Evolutionary conservation across 2,888 invertebrate genomes (phyloP).

Genomic region (Xestia c-nigrum): DNA sequence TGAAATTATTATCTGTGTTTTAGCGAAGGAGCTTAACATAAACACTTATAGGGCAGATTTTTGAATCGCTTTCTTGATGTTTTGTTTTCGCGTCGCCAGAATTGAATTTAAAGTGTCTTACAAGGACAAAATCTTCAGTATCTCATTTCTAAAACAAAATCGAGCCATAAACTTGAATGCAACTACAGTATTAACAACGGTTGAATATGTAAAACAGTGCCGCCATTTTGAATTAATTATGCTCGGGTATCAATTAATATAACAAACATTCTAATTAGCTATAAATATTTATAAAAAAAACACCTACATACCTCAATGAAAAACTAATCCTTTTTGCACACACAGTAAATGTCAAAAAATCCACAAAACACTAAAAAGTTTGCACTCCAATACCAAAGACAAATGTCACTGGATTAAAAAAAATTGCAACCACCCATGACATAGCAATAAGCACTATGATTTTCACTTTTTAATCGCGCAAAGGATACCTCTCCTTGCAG

Average conservation of each 20-base stretch:
- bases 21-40: not conserved
- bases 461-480: slow-evolving; percentile 78
- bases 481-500: slow-evolving; percentile 82
- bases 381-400: slow-evolving; percentile 68
- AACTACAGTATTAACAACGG: not conserved
- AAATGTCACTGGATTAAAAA: slow-evolving; percentile 75
- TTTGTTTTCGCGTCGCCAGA: not conserved
- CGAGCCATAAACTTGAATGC: not conserved
- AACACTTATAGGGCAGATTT: not conserved
- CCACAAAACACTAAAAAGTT: slow-evolving; percentile 78
- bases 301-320: slow-evolving; percentile 58
- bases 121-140: not conserved
- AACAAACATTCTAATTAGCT: not conserved
- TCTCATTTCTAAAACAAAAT: not conserved
- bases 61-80: not conserved
- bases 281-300: slow-evolving; percentile 50
- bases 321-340: slow-evolving; percentile 61
- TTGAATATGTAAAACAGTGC: not conserved
- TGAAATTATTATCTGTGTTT: not conserved
- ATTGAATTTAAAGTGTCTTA: not conserved
- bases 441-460: slow-evolving; percentile 79
- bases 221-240: slow-evolving; percentile 46
- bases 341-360: slow-evolving; percentile 61
- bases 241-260: slow-evolving; percentile 3
- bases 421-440: slow-evolving; percentile 74